Conservation (phyloP, 1,140 invertebrate genomes). For the Listronotus bonariensis region DNA sequence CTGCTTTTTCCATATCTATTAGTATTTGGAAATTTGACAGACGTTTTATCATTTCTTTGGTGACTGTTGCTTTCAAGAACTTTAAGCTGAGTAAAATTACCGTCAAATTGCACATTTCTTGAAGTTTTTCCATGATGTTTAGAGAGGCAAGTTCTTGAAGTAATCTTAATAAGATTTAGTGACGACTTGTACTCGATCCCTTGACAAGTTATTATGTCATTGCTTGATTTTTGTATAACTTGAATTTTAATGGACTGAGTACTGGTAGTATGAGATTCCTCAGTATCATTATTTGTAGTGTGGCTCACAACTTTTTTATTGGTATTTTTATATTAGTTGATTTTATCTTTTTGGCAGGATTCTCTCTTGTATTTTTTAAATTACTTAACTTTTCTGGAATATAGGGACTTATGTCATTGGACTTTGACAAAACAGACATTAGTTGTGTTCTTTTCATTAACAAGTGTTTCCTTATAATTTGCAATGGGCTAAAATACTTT, state of each 20-base stretch:
- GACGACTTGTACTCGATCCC: constrained; percentile 31
- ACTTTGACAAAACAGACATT: constrained; percentile 4
- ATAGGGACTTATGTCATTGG: background rate
- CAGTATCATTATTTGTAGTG: background rate
- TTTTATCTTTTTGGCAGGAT: too few species aligned
- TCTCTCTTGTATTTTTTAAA: background rate
- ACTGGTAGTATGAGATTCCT: background rate
- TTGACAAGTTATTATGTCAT: constrained; percentile 25
- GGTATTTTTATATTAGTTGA: too few species aligned
- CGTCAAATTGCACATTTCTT: background rate
- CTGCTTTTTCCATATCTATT: too few species aligned
- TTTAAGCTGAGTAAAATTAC: too few species aligned
- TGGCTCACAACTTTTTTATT: too few species aligned
- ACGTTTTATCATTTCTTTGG: too few species aligned
- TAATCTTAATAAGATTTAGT: constrained; percentile 31
- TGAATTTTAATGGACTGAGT: constrained; percentile 25
- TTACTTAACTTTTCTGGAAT: background rate
- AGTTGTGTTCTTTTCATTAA: constrained; percentile 16
- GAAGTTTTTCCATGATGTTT: background rate
- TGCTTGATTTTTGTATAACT: constrained; percentile 26
- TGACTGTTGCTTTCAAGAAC: too few species aligned
- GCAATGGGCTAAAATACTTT: constrained; percentile 12
- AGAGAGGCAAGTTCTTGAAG: constrained; percentile 16
- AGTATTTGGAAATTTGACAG: too few species aligned
- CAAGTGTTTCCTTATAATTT: constrained; percentile 19